Evolutionary conservation across 2,113 vertebrate species (phyloP), one percentile per base, ranked within the genome.

Genomic region (Platichthys stellatus): DNA sequence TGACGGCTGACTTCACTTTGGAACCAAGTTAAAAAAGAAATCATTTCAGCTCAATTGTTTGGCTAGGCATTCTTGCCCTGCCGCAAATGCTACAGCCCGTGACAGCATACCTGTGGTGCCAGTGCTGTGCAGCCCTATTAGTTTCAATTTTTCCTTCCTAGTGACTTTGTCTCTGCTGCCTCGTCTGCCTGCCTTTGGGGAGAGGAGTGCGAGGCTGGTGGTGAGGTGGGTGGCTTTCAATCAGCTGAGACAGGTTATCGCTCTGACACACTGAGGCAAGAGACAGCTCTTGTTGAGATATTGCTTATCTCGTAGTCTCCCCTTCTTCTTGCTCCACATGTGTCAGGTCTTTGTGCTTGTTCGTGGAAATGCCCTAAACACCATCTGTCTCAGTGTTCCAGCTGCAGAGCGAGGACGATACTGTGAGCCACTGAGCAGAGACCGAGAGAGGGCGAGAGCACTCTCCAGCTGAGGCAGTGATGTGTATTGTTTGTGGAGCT

Each of bases 71-170:
- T 38, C 61, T 80, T 67, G 51, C 78, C 74, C 62, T n/a, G 74
- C 54, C 69, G 49, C 23, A 26, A 47, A 69, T 74, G 38, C 68
- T 78, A 56, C 21, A 26, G 60, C 61, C 58, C 26, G 64, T 85
- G 76, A 23, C 76, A 66, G 70, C 69, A 66, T 77, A 86, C 82
- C 72, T 85, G 70, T 60, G 58, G 75, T 61, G 73, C 45, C 68
- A 60, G 62, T 47, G 66, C 78, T 78, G 67, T 77, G 84, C 61
- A 72, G 72, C 81, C 51, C 61, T 72, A 87, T 90, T 87, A 80
- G 59, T 85, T 87, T 88, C 83, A 85, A 61, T 43, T 43, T 43
- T 92, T 87, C 80, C 71, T 60, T 76, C 80, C 61, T 24, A 45
- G 66, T 65, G 64, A 68, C 75, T 86, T 64, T 65, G 79, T 74